Evolutionary conservation across 2,113 vertebrate species (phyloP).

Genomic region (Xiphorhynchus elegans): DNA sequence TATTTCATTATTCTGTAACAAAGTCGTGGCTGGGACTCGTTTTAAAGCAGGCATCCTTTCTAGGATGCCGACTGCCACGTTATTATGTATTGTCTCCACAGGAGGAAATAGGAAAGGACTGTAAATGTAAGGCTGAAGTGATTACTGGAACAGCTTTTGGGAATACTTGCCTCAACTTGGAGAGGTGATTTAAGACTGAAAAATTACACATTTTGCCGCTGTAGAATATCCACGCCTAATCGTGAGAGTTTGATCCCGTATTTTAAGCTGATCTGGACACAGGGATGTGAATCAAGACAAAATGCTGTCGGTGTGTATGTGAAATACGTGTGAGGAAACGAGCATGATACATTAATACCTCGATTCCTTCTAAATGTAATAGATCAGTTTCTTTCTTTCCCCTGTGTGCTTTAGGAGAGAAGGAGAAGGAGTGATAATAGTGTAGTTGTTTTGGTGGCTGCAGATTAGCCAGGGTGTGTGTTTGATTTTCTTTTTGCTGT

Average conservation of each 20-base stretch:
- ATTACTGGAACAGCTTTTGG: background rate
- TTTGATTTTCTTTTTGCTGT: conserved; percentile 62
- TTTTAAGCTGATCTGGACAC: conserved; percentile 1
- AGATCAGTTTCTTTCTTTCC: background rate
- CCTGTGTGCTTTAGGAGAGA: background rate
- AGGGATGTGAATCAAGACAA: background rate
- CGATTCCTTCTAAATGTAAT: background rate
- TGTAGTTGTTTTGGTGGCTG: conserved; percentile 27
- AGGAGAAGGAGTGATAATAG: background rate
- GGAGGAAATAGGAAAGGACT: conserved; percentile 14
- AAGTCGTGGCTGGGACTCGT: background rate
- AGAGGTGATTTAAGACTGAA: background rate
- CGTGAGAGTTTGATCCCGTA: background rate
- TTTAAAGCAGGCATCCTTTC: conserved; percentile 5
- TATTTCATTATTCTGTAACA: conserved; percentile 3
- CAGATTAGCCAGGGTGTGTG: conserved; percentile 43
- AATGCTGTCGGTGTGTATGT: background rate
- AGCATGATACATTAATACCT: background rate
- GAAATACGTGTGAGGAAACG: background rate
- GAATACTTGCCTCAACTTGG: conserved; percentile 8
- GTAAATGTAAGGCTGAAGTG: conserved; percentile 11
- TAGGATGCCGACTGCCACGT: conserved; percentile 39
- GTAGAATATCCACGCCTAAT: background rate
- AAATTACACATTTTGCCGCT: background rate
- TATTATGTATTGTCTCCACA: conserved; percentile 35